Evolutionary conservation across 2,113 vertebrate genomes (phyloP).

Genomic region (Spea bombifrons): DNA sequence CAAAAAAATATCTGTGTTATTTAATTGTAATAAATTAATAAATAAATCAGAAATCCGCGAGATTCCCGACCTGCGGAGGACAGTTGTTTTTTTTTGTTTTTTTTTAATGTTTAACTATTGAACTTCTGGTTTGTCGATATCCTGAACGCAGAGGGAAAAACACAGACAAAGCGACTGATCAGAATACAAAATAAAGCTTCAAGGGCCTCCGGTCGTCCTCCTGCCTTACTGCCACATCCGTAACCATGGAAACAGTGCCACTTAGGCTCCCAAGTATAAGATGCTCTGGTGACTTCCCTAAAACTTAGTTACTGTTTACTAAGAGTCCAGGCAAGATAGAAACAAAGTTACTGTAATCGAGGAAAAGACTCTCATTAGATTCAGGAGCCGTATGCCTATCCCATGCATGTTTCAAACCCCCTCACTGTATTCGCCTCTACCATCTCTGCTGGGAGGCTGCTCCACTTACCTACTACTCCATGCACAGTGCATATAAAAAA

Average conservation of each 20-base stretch:
- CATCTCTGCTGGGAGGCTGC: no score
- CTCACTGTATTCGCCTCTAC: no score
- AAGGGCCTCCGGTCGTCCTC: background rate
- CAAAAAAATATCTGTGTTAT: background rate
- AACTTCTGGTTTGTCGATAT: conserved; percentile 43
- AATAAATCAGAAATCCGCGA: conserved; percentile 35
- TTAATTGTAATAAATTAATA: conserved; percentile 47
- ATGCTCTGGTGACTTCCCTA: conserved; percentile 49
- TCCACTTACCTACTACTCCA: no score
- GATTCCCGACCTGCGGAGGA: conserved; percentile 41
- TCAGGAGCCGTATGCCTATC: no score
- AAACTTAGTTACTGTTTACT: conserved; percentile 24
- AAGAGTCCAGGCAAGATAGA: background rate
- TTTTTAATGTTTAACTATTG: conserved; percentile 23
- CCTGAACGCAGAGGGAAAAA: conserved; percentile 25
- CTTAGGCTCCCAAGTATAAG: conserved; percentile 48
- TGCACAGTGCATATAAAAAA: no score
- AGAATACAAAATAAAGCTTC: conserved; percentile 49
- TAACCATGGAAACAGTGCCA: conserved; percentile 62
- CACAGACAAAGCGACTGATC: conserved; percentile 27
- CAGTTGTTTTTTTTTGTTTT: background rate
- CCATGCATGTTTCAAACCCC: no score
- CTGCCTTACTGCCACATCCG: conserved; percentile 35
- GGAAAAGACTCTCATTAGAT: no score
- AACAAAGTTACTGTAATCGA: no score